These are phyloP conservation scores for Addax nasomaculatus DNA, from an alignment of 2,113 vertebrate genomes.

Conservation along the genomic window DNA sequence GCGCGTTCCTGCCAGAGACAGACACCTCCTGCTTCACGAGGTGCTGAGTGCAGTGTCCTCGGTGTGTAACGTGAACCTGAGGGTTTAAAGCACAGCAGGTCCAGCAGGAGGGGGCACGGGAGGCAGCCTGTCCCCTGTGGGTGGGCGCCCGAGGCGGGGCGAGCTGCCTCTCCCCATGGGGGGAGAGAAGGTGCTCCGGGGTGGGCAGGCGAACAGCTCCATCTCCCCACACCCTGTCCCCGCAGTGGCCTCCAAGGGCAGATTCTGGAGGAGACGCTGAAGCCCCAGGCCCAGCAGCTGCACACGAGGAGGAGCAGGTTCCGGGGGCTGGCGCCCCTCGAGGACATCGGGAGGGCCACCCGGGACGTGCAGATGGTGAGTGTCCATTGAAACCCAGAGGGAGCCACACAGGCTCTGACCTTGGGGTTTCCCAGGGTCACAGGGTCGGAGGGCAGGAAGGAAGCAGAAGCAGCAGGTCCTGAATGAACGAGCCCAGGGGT, in stretches of 20 bases:
- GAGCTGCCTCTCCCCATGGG: rapidly evolving
- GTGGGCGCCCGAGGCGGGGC: neutral
- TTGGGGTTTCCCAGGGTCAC: neutral
- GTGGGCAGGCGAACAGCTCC: neutral
- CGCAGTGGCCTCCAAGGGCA: constrained; percentile 53
- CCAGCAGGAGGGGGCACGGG: rapidly evolving
- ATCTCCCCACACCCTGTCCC: neutral
- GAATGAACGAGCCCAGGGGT: rapidly evolving
- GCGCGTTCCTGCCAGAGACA: neutral
- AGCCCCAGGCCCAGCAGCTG: constrained; percentile 41
- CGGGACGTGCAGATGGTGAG: constrained; percentile 72
- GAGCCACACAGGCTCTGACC: neutral
- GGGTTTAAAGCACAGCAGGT: neutral
- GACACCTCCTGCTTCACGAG: rapidly evolving
- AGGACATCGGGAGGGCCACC: constrained; percentile 61
- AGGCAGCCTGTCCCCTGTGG: neutral
- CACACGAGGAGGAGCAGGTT: constrained; percentile 54
- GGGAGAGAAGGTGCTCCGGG: neutral
- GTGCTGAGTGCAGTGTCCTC: rapidly evolving
- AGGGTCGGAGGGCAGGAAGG: rapidly evolving
- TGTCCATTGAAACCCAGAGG: neutral
- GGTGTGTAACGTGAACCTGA: rapidly evolving
- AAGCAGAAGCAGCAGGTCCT: rapidly evolving
- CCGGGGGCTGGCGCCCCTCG: neutral
- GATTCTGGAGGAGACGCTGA: constrained; percentile 62